Conservation (phyloP, 2,888 invertebrate species). For the Achlya flavicornis region DNA sequence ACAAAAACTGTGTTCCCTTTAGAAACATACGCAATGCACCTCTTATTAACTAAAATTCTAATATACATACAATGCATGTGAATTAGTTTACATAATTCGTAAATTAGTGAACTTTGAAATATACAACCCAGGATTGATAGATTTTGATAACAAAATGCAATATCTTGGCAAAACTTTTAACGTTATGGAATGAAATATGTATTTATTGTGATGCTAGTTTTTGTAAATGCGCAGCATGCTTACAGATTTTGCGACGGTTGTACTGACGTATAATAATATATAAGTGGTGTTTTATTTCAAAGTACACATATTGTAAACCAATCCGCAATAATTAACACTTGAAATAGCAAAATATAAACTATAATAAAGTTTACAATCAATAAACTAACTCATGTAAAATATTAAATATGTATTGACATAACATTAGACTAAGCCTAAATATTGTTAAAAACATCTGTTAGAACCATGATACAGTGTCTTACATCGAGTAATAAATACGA, state of each 20-base stretch:
- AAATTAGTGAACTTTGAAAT: conserved; percentile 35
- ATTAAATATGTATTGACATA: conserved; percentile 70
- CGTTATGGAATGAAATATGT: conserved; percentile 1
- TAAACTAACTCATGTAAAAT: conserved; percentile 72
- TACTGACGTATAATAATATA: not conserved
- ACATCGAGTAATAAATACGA: conserved; percentile 62
- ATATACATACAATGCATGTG: conserved; percentile 73
- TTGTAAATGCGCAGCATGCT: not conserved
- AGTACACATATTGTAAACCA: conserved; percentile 35
- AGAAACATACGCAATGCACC: conserved; percentile 70
- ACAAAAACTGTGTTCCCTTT: conserved; percentile 52
- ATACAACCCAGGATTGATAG: conserved; percentile 11
- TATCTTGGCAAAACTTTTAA: not conserved
- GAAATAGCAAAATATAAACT: conserved; percentile 68
- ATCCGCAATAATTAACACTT: conserved; percentile 55
- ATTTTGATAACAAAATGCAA: not conserved
- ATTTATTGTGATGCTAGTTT: conserved; percentile 4
- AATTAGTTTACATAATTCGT: conserved; percentile 49
- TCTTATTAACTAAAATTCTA: conserved; percentile 68
- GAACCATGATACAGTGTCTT: conserved; percentile 31
- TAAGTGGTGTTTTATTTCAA: conserved; percentile 14
- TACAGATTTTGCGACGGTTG: not conserved
- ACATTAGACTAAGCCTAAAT: conserved; percentile 58
- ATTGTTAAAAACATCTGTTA: conserved; percentile 56
- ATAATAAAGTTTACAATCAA: conserved; percentile 69